Evolutionary conservation across 2,888 invertebrate species (phyloP).

Genomic region (Megalurothrips usitatus): DNA sequence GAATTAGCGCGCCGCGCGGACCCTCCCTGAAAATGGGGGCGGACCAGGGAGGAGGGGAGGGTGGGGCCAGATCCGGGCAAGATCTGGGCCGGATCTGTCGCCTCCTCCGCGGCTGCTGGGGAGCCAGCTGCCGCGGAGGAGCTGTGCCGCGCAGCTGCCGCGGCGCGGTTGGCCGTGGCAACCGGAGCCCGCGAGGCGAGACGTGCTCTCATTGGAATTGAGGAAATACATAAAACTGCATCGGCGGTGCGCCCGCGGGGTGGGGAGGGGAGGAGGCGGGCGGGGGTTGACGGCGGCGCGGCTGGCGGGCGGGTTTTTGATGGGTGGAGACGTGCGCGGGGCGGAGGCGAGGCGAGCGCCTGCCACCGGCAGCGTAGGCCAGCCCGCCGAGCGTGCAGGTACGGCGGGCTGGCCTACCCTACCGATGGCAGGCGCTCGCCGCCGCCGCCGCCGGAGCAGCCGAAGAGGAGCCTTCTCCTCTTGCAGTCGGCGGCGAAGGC

Average conservation of each 20-base stretch:
- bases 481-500: too few species aligned
- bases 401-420: background rate
- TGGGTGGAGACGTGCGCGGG: background rate
- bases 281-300: background rate
- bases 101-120: background rate
- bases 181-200: background rate
- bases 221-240: background rate
- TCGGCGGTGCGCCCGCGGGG: background rate
- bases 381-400: background rate
- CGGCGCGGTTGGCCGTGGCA: background rate
- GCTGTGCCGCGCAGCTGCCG: background rate
- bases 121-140: background rate
- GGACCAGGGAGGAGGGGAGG: too few species aligned
- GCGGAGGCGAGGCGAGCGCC: background rate
- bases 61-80: too few species aligned
- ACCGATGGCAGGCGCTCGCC: background rate
- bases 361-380: background rate
- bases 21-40: too few species aligned
- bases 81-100: background rate
- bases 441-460: too few species aligned
- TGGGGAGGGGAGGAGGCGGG: background rate
- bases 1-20: too few species aligned
- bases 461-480: too few species aligned
- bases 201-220: background rate
- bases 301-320: background rate